These are phyloP conservation scores for Trissoscelio sp. DNA, from an alignment of 2,888 invertebrate species.

Conservation along the genomic window DNA sequence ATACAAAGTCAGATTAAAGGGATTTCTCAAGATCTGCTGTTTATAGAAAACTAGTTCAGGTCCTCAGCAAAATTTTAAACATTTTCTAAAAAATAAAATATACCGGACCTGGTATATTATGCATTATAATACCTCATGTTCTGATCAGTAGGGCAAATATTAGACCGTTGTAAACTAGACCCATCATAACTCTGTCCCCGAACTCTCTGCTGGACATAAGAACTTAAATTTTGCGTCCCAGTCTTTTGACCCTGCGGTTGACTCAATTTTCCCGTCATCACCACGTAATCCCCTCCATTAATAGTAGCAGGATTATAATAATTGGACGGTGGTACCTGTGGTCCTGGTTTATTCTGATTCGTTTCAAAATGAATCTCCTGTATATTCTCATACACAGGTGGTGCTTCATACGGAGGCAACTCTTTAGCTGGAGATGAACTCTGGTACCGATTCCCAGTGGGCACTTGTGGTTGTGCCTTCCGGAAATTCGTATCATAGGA, in stretches of 20 bases:
- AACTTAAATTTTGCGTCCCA: slow-evolving; percentile 71
- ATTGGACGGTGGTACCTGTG: slow-evolving; percentile 81
- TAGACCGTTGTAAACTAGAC: slow-evolving; percentile 73
- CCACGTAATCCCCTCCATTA: slow-evolving; percentile 91
- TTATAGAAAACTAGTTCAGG: too few species aligned
- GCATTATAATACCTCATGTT: slow-evolving; percentile 67
- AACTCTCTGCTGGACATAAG: slow-evolving; percentile 73
- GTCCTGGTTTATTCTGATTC: slow-evolving; percentile 82
- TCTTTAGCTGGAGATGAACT: slow-evolving; percentile 85
- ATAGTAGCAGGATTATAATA: slow-evolving; percentile 86
- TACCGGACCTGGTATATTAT: too few species aligned
- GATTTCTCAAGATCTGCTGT: too few species aligned
- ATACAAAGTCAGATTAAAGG: too few species aligned
- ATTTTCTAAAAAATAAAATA: too few species aligned
- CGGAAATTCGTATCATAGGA: slow-evolving; percentile 85
- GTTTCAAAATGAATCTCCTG: slow-evolving; percentile 84
- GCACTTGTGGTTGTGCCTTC: slow-evolving; percentile 93
- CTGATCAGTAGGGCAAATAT: slow-evolving; percentile 67
- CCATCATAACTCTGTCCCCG: slow-evolving; percentile 80
- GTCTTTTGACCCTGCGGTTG: slow-evolving; percentile 74
- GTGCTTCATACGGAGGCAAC: slow-evolving; percentile 84
- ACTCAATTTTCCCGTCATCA: slow-evolving; percentile 90
- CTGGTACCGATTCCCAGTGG: slow-evolving; percentile 86
- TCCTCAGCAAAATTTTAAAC: too few species aligned
- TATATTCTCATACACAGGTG: slow-evolving; percentile 87